Evolutionary conservation across 2,797 vertebrate genomes (phyloP).

Genomic region (Malacoraja senta): DNA sequence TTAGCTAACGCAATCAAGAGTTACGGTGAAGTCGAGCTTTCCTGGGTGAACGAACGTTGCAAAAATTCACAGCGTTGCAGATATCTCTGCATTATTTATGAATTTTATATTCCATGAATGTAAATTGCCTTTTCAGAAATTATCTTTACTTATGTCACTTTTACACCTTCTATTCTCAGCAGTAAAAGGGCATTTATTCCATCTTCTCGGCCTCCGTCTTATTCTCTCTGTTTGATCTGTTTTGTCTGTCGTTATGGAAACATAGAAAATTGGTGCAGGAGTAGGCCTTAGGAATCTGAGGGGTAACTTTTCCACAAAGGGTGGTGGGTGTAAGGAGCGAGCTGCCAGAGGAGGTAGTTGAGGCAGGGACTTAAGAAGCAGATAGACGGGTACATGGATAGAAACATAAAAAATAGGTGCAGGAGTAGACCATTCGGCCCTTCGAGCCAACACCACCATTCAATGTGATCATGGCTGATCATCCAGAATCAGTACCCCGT

Average conservation of each 20-base stretch:
- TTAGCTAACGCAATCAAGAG: constrained; percentile 14
- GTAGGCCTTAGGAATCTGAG: too few relatives aligned
- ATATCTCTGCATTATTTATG: constrained; percentile 64
- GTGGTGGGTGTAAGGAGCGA: too few relatives aligned
- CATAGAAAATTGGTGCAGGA: too few relatives aligned
- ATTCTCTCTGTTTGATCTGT: neutral
- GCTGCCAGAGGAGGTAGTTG: too few relatives aligned
- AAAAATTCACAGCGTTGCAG: constrained; percentile 62
- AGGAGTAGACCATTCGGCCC: too few relatives aligned
- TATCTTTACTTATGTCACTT: constrained; percentile 71
- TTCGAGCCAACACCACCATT: too few relatives aligned
- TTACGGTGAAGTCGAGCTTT: constrained; percentile 52
- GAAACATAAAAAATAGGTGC: too few relatives aligned
- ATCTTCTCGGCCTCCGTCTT: constrained; percentile 54
- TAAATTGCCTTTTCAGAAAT: constrained; percentile 70
- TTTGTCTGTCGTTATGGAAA: neutral
- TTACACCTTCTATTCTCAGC: constrained; percentile 73
- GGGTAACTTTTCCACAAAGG: too few relatives aligned
- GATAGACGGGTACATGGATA: too few relatives aligned
- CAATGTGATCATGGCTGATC: too few relatives aligned
- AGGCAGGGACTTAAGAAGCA: too few relatives aligned
- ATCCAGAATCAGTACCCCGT: too few relatives aligned
- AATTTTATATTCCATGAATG: constrained; percentile 75
- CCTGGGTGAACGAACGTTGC: constrained; percentile 66
- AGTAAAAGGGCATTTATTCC: constrained; percentile 73